Percentiles rank a stretch among this genome's conserved stretches.
Conservation (phyloP, 2,113 vertebrate genomes). For the Strix aluco region DNA sequence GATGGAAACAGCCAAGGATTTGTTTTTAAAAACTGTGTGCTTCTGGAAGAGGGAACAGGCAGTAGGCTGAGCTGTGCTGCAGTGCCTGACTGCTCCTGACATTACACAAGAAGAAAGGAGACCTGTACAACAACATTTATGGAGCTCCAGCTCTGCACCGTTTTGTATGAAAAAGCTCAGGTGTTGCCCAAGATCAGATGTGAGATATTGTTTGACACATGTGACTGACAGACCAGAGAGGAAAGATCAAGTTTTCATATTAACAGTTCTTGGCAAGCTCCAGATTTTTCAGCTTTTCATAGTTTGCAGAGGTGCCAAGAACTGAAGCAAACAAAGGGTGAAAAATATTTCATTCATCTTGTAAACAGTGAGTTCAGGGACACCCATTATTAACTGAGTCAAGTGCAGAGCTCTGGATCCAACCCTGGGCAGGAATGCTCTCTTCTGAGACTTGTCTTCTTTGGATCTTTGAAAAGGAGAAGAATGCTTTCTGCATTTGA, state of each 20-base stretch:
- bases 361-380: constrained; percentile 42
- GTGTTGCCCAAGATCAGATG: not conserved
- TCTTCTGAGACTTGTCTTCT: constrained; percentile 22
- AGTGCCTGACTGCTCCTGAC: not conserved
- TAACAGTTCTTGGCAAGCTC: constrained; percentile 22
- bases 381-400: not conserved
- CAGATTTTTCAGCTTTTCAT: constrained; percentile 32
- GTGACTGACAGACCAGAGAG: not conserved
- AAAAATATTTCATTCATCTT: constrained; percentile 41
- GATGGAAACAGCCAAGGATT: not conserved
- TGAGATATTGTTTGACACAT: not conserved
- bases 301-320: constrained; percentile 47
- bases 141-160: not conserved
- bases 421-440: constrained; percentile 40
- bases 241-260: not conserved
- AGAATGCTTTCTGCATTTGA: constrained; percentile 30
- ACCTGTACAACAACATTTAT: not conserved
- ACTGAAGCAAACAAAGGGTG: constrained; percentile 43
- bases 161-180: not conserved
- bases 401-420: constrained; percentile 20
- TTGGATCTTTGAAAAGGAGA: constrained; percentile 9
- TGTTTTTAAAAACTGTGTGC: not conserved
- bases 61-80: not conserved
- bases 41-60: not conserved
- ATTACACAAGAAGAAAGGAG: not conserved